Percentiles rank a stretch among this genome's conserved stretches.
Conservation (phyloP, 1,140 invertebrate genomes). For the Magallana ariakensis region DNA sequence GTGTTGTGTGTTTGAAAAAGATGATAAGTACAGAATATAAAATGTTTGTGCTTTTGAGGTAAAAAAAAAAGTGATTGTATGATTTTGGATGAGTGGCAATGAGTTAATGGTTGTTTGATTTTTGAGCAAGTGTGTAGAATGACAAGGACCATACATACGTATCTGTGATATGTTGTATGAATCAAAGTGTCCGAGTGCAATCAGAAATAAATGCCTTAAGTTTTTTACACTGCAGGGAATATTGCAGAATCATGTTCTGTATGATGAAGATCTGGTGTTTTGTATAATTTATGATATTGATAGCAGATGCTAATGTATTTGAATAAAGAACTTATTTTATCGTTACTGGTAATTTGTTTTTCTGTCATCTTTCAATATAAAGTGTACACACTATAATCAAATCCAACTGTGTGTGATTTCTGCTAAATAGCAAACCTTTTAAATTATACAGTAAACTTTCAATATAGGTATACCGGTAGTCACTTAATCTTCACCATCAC, state of each 20-base stretch:
- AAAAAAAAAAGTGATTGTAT: no score
- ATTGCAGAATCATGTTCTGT: slow-evolving; percentile 25
- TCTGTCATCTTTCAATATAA: no score
- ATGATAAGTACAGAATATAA: no score
- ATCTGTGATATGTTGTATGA: background rate
- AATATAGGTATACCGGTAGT: no score
- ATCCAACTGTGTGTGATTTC: no score
- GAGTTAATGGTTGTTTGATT: background rate
- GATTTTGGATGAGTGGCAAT: background rate
- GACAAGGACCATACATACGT: background rate
- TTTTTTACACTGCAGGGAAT: slow-evolving; percentile 18
- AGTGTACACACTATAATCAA: no score
- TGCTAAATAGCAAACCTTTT: no score
- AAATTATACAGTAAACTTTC: no score
- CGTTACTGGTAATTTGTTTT: background rate
- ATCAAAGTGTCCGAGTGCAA: background rate
- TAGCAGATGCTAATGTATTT: slow-evolving; percentile 13
- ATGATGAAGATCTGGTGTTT: slow-evolving; percentile 4
- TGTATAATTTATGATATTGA: background rate
- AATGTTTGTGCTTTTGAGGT: no score
- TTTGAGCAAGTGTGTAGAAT: background rate
- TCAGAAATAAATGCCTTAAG: background rate
- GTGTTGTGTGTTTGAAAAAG: no score
- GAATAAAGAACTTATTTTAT: background rate
- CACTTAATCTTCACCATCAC: no score